phyloP scores from a whole-genome alignment of 2,113 vertebrate genomes.

The Tamias sibiricus region DNA sequence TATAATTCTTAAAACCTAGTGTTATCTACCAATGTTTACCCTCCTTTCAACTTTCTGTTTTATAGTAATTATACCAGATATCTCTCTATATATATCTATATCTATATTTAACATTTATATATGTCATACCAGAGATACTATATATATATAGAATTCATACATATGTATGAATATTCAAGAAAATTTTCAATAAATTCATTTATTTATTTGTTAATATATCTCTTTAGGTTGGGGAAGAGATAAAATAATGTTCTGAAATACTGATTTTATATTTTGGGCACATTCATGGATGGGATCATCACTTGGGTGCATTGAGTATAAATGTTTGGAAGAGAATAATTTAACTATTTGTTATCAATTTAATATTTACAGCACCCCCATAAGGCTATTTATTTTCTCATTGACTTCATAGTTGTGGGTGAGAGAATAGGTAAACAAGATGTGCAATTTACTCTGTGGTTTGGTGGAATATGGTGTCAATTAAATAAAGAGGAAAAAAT shows the following conservation, averaged over 20 bases:
- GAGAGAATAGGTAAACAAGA: not conserved
- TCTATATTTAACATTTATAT: no score
- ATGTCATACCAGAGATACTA: no score
- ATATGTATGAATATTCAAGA: not conserved
- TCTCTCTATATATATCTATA: no score
- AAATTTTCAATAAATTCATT: not conserved
- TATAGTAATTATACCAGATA: not conserved
- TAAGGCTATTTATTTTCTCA: not conserved
- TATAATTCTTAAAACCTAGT: not conserved
- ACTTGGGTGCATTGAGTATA: not conserved
- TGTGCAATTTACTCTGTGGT: not conserved
- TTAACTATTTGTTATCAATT: not conserved
- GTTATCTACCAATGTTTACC: not conserved
- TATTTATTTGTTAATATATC: not conserved
- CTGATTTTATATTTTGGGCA: not conserved
- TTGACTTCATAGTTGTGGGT: not conserved
- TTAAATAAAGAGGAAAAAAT: not conserved
- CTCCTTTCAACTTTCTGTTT: not conserved
- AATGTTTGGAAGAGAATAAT: not conserved
- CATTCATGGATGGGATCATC: not conserved
- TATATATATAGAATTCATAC: no score
- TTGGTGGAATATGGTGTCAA: not conserved
- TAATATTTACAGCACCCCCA: not conserved
- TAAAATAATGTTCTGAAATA: slow-evolving; percentile 1
- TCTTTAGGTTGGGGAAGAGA: not conserved